Conservation (phyloP, 2,797 vertebrate genomes). For the Heteromormyrus szaboi region DNA sequence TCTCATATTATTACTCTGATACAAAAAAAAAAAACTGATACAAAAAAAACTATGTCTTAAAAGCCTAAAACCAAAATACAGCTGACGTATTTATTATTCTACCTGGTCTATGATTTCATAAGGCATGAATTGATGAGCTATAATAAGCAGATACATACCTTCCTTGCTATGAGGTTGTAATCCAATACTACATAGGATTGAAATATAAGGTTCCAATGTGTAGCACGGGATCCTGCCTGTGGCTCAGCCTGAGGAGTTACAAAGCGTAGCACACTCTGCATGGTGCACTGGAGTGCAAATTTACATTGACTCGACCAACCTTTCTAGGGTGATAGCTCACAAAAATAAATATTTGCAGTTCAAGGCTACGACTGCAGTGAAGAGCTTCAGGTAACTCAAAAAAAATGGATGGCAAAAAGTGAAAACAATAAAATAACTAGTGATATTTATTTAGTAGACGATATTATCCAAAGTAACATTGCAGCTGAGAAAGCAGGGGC, state of each 20-base stretch:
- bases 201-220: slow-evolving; percentile 47
- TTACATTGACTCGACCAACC: not conserved
- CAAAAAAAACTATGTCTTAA: slow-evolving; percentile 38
- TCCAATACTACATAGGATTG: slow-evolving; percentile 38
- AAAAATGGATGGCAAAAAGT: not conserved
- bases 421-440: not conserved
- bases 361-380: not conserved
- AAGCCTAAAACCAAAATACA: slow-evolving; percentile 22
- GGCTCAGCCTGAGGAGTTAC: slow-evolving; percentile 32
- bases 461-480: not conserved
- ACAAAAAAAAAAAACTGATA: slow-evolving; percentile 25
- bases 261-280: slow-evolving; percentile 22
- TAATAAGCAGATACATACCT: slow-evolving; percentile 55
- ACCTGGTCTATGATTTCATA: slow-evolving; percentile 54
- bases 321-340: not conserved
- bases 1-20: slow-evolving; percentile 19
- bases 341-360: not conserved
- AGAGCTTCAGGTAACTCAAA: not conserved
- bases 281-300: slow-evolving; percentile 23
- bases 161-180: slow-evolving; percentile 43
- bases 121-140: slow-evolving; percentile 51
- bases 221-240: slow-evolving; percentile 37
- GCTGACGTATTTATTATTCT: slow-evolving; percentile 46
- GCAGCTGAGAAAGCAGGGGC: not conserved
- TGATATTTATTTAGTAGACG: not conserved